A percentile compares a stretch with the other conserved stretches of the same genome.
phyloP scores from a whole-genome alignment of 2,888 invertebrate genomes.

The Catocala fraxini region DNA sequence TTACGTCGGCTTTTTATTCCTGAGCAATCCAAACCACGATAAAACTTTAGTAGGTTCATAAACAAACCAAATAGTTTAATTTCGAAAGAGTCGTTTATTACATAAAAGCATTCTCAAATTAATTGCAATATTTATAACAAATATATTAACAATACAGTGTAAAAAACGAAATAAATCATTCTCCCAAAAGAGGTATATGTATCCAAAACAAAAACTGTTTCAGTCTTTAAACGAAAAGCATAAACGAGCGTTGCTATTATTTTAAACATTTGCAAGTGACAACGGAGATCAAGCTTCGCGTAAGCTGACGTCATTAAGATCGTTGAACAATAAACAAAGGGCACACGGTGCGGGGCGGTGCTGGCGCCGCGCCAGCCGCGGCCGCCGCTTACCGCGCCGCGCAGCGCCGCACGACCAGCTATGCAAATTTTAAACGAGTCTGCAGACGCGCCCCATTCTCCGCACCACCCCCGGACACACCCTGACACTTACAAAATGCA shows the following conservation, averaged over 20 bases:
- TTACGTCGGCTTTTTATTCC: no score
- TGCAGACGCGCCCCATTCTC: slow-evolving; percentile 5
- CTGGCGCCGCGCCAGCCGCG: slow-evolving; percentile 12
- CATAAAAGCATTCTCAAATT: no score
- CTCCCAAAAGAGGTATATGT: background rate
- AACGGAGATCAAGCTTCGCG: background rate
- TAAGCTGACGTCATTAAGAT: background rate
- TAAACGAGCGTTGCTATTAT: background rate
- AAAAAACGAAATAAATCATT: background rate
- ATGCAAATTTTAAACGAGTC: slow-evolving; percentile 35
- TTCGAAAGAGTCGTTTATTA: no score
- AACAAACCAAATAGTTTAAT: no score
- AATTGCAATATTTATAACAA: background rate
- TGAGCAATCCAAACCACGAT: no score
- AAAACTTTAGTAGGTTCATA: no score
- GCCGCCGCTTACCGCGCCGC: background rate
- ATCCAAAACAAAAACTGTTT: background rate
- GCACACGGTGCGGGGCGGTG: background rate
- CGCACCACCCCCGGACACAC: slow-evolving; percentile 18
- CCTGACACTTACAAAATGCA: slow-evolving; percentile 39
- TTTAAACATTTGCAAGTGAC: background rate
- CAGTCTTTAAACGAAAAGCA: background rate
- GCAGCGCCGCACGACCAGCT: slow-evolving; percentile 6
- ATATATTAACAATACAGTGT: background rate
- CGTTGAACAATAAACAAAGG: slow-evolving; percentile 8